Evolutionary conservation across 1,140 invertebrate genomes (phyloP).

Genomic region (Formica selysi): DNA sequence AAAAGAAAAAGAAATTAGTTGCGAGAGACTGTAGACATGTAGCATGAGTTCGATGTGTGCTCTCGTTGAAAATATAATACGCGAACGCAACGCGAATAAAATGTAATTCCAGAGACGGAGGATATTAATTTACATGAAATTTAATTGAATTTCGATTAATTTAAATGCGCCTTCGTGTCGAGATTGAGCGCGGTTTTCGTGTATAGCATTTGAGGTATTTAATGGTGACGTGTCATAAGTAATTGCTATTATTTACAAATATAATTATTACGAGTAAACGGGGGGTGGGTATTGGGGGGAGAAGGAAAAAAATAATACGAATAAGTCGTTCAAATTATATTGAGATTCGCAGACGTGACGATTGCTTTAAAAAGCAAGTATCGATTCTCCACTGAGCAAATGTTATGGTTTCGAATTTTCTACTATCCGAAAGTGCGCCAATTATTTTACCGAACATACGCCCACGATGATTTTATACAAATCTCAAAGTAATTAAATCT

Average conservation of each 20-base stretch:
- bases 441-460: slow-evolving; percentile 21
- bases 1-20: not conserved
- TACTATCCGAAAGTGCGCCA: not conserved
- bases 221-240: slow-evolving; percentile 35
- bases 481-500: not conserved
- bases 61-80: slow-evolving; percentile 29
- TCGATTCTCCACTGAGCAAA: slow-evolving; percentile 21
- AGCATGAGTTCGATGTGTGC: not conserved
- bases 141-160: slow-evolving; percentile 62
- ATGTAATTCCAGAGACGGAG: slow-evolving; percentile 34
- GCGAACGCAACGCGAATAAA: slow-evolving; percentile 40
- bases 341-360: not conserved
- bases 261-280: slow-evolving; percentile 28
- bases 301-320: not conserved
- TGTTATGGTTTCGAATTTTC: not conserved
- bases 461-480: not conserved
- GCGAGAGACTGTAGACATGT: not conserved
- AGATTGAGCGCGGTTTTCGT: not conserved
- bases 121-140: slow-evolving; percentile 59
- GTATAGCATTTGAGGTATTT: slow-evolving; percentile 46
- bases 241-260: slow-evolving; percentile 54
- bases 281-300: too few relatives aligned
- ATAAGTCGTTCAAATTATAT: slow-evolving; percentile 30
- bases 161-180: slow-evolving; percentile 19
- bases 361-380: slow-evolving; percentile 1